phyloP scores from a whole-genome alignment of 1,140 invertebrate genomes.

The Drosophila miranda region DNA sequence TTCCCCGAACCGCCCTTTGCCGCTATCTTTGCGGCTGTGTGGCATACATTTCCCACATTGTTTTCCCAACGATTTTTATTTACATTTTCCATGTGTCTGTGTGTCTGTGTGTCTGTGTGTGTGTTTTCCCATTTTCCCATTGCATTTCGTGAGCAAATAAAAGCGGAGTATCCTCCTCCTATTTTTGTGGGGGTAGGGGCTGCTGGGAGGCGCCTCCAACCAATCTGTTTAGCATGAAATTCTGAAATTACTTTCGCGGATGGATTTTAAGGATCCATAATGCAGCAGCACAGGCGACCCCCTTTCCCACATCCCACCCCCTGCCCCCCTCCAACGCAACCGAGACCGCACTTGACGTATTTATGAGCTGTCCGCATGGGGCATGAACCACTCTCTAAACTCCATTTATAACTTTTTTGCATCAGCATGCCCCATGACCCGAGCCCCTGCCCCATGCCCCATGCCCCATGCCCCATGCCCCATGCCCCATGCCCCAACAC shows the following conservation, averaged over 20 bases:
- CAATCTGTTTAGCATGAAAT: constrained; percentile 48
- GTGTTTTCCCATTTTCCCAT: constrained; percentile 35
- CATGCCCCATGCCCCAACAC: background rate
- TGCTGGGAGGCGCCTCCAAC: background rate
- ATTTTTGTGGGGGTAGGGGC: background rate
- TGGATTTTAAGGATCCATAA: constrained; percentile 49
- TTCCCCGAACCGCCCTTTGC: background rate
- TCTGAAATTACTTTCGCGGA: constrained; percentile 58
- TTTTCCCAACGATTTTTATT: constrained; percentile 62
- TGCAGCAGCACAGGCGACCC: constrained; percentile 17
- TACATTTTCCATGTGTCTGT: constrained; percentile 63
- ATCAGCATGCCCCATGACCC: no score
- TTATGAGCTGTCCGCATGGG: constrained; percentile 69
- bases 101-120: no score
- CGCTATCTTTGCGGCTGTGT: constrained; percentile 40
- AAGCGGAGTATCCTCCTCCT: constrained; percentile 13
- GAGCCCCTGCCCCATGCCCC: background rate
- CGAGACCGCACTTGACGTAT: constrained; percentile 55
- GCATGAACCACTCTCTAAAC: constrained; percentile 50
- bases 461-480: background rate
- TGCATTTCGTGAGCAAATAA: constrained; percentile 66
- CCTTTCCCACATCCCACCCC: no score
- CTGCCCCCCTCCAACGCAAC: background rate
- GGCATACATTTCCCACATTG: constrained; percentile 51
- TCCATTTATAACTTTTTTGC: constrained; percentile 67